Evolutionary conservation across 2,113 vertebrate genomes (phyloP).

Genomic region (Trochalopteron elliotii): DNA sequence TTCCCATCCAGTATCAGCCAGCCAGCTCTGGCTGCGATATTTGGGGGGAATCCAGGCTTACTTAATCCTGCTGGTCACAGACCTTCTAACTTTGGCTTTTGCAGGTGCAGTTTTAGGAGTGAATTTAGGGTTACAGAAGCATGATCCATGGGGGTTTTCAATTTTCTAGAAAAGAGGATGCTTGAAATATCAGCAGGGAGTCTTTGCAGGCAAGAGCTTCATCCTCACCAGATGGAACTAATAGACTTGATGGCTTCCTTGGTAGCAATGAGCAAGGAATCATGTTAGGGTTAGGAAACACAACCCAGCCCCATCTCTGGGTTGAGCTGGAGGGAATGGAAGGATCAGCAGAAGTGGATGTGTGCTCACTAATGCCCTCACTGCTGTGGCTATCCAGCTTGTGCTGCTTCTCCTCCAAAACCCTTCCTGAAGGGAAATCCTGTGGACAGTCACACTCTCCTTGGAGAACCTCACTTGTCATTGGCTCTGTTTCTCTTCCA

Average conservation of each 20-base stretch:
- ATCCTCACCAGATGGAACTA: fast-evolving
- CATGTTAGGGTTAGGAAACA: neutral
- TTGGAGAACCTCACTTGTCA: neutral
- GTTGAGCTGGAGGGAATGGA: neutral
- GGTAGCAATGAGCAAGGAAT: neutral
- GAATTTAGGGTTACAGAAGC: neutral
- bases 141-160: fast-evolving
- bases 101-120: neutral
- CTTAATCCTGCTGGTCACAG: neutral
- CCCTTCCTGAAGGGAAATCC: neutral
- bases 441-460: fast-evolving
- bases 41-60: neutral
- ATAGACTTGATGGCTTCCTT: neutral
- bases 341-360: neutral
- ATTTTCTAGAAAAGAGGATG: neutral
- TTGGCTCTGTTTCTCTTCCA: neutral
- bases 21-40: neutral
- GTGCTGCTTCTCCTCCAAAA: neutral
- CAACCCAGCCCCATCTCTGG: neutral
- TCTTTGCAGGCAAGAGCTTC: neutral
- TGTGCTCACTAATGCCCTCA: fast-evolving
- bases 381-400: neutral
- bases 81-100: neutral
- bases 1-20: neutral
- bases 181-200: neutral